Base-by-base conservation (phyloP, 2,113 vertebrate genomes). In the Pollachius pollachius region DNA sequence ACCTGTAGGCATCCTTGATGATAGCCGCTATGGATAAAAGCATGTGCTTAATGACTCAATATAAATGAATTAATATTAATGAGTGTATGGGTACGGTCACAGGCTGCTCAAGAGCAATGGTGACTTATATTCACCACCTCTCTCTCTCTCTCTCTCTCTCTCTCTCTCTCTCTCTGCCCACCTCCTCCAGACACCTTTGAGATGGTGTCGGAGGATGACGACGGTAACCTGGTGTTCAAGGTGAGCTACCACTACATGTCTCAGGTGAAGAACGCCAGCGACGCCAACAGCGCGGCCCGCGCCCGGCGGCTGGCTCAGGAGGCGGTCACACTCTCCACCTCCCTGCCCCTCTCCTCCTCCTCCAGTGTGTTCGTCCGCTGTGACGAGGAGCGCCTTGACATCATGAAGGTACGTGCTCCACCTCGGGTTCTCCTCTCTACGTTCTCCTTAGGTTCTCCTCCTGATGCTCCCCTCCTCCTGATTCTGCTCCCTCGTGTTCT, bases 241-340 rank as follows among this genome's bases (percentile, higher is more conserved):
- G 94, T 99, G 17, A 99, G 96, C 92, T 98, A 99, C 93, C 97
- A 99, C 90, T 99, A 99, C 95, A 96, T 99, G 94, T 98, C 97
- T 92, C 97, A 99, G 94, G 97, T 99, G 72, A 99, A 99, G 88
- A 99, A 98, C 1, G 96, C 97, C 65, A 98, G 92, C 1, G 97
- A 99, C 0, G 94, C 95, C 5, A 97, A 98, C 90, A 98, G 97
- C 1, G 97, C 97, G 2, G 95, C 97, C 56, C 84, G 97, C 71
- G 97, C 97, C 7, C 94, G 97, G 1, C 95, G 97, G 17, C 94
- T 99, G 17, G 97, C 97, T 0, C 97, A 99, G 83, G 97, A 99
- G 80, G 97, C 97, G 0, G 97, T 99, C 81, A 99, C 97, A 0
- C 94, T 99, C 2, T 99, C 97, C 25, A 99, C 97, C 62, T 99